A percentile compares a stretch with the other conserved stretches of the same genome.
Evolutionary conservation across 2,113 vertebrate genomes (phyloP).

Genomic region (Calonectris borealis): DNA sequence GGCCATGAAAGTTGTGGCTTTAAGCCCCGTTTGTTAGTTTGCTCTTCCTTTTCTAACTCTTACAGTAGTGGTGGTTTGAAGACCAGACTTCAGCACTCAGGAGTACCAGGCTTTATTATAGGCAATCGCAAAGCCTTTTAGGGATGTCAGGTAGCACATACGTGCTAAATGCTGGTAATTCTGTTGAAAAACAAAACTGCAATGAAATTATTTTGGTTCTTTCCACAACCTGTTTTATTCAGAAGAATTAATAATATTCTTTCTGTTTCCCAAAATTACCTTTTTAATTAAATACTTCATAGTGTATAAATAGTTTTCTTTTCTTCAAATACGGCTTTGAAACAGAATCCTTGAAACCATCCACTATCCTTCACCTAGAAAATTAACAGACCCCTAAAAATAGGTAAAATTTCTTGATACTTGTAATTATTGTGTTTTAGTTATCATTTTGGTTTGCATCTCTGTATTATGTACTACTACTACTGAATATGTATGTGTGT

Average conservation of each 20-base stretch:
- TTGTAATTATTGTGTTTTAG: background rate
- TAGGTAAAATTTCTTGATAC: accelerated
- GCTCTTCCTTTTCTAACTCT: background rate
- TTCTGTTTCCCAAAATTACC: background rate
- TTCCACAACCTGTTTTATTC: background rate
- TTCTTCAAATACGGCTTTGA: background rate
- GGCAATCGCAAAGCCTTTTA: background rate
- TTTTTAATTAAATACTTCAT: background rate
- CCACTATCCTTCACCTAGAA: background rate
- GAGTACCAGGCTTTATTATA: background rate
- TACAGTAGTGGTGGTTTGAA: background rate
- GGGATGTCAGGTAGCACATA: background rate
- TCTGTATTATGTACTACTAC: background rate
- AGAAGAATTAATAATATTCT: background rate
- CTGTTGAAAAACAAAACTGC: background rate
- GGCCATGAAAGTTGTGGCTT: background rate
- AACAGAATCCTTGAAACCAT: background rate
- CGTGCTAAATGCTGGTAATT: background rate
- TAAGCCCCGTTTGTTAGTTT: background rate
- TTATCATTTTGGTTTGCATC: background rate
- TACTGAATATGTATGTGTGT: background rate
- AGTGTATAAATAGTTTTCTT: background rate
- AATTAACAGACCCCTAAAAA: background rate
- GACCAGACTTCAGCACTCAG: background rate
- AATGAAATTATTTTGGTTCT: background rate